phyloP scores from a whole-genome alignment of 2,797 vertebrate genomes.

The Chiloscyllium punctatum region DNA sequence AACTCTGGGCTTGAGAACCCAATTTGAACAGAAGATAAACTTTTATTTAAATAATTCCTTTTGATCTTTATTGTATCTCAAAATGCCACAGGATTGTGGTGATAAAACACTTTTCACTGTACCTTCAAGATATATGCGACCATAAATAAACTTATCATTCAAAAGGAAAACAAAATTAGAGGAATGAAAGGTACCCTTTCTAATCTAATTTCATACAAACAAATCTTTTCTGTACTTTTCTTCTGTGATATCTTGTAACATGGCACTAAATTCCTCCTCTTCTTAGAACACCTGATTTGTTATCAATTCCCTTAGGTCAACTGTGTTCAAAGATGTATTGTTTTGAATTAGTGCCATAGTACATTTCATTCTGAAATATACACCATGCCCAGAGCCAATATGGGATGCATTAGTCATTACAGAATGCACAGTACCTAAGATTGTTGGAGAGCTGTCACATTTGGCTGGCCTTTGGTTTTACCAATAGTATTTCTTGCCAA shows the following conservation, averaged over 20 bases:
- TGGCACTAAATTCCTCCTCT: not conserved
- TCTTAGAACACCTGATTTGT: not conserved
- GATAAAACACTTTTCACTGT: too few relatives aligned
- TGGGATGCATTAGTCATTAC: not conserved
- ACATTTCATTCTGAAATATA: not conserved
- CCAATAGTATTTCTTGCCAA: not conserved
- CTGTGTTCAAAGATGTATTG: constrained; percentile 19
- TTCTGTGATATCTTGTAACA: not conserved
- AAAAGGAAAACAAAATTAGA: too few relatives aligned
- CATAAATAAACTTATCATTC: too few relatives aligned
- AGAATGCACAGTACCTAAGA: not conserved
- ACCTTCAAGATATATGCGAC: too few relatives aligned
- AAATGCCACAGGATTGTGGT: too few relatives aligned
- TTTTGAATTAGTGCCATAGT: not conserved
- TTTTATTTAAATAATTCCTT: too few relatives aligned
- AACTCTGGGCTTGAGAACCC: too few relatives aligned
- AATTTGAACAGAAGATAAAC: too few relatives aligned
- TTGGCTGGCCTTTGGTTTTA: not conserved
- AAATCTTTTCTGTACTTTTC: not conserved
- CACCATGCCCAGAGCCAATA: not conserved
- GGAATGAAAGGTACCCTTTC: not conserved
- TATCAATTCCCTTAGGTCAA: not conserved
- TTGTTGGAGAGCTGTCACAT: not conserved
- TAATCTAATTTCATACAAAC: not conserved
- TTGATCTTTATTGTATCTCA: too few relatives aligned